Evolutionary conservation across 2,797 vertebrate genomes (phyloP), one percentile per base, ranked within the genome.

Genomic region (Phataginus tetradactyla): DNA sequence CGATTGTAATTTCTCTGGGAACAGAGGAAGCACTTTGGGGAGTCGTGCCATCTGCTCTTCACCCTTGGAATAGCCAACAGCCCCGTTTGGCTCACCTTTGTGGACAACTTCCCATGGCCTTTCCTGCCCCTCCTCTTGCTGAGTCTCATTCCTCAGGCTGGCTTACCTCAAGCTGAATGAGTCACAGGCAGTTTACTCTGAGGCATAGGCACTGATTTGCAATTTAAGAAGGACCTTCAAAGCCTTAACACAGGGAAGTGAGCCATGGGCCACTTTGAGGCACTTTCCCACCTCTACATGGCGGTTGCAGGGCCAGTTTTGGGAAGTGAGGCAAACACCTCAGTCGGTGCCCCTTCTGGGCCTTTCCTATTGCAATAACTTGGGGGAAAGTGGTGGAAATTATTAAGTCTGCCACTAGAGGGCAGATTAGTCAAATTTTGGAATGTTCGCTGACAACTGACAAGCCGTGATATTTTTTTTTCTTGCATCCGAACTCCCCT

Each of bases 341-440:
- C n/a, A 5, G 2, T 55, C 6, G 37, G 13, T 25, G 45, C 13
- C 37, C 23, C 86, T 42, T 3, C 2, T 21, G 27, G n/a, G 18
- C 27, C 12, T 61, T 93, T 81, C 68, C 45, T 18, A 0, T 51
- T 42, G 53, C 1, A 72, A 39, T 10, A 10, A 3, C 12, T 57
- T 5, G 0, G 4, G 8, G 61, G 39, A 66, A 91, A 61, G 8
- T 34, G 42, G 51, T 59, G 29, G 95, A 85, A 68, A 79, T 94
- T 75, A 71, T 74, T 68, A 69, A 37, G 7, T 86, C 13, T 66
- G 90, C 74, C 97, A 75, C 91, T 88, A 96, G 97, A 89, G 91
- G 96, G 83, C 86, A 17, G 86, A 59, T 68, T 12, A 88, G 81
- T 37, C 88, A 96, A 92, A 81, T 68, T 90, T 90, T 88, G 71